These are phyloP conservation scores for Ameiurus melas DNA, from an alignment of 2,113 vertebrate genomes.

Conservation along the genomic window DNA sequence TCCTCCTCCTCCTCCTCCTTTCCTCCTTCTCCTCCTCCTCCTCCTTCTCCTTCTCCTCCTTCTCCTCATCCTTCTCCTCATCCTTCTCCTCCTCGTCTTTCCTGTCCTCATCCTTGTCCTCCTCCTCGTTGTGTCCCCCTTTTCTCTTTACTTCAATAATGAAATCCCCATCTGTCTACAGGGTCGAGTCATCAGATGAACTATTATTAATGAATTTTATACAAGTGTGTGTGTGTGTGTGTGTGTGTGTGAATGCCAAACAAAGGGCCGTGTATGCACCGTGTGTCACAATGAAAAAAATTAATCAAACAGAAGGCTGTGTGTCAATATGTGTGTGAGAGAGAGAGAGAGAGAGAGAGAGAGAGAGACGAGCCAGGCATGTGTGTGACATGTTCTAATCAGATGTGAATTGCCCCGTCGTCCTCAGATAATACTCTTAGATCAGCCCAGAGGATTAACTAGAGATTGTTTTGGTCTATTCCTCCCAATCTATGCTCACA, in stretches of 20 bases:
- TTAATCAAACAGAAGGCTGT: neutral
- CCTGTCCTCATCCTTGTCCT: constrained; percentile 39
- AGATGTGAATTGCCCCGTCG: constrained; percentile 40
- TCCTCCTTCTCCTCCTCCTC: too few relatives aligned
- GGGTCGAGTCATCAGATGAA: constrained; percentile 58
- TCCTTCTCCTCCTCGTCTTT: too few relatives aligned
- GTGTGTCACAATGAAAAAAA: neutral
- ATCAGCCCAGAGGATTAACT: constrained; percentile 34
- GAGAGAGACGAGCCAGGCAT: neutral
- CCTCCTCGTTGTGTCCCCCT: constrained; percentile 50
- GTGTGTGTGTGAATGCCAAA: constrained; percentile 29
- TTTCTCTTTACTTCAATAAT: constrained; percentile 55
- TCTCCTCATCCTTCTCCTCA: too few relatives aligned
- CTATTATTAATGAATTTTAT: constrained; percentile 37
- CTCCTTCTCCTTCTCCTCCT: too few relatives aligned
- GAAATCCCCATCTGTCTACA: constrained; percentile 50
- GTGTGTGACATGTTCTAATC: constrained; percentile 48
- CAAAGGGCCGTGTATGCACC: constrained; percentile 25
- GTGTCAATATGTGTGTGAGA: constrained; percentile 3
- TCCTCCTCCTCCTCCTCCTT: too few relatives aligned
- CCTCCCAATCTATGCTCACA: constrained; percentile 12
- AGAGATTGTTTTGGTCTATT: constrained; percentile 23
- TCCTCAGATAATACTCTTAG: constrained; percentile 51
- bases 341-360: too few relatives aligned
- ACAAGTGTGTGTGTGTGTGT: constrained; percentile 45